Base-by-base conservation (phyloP, 2,797 vertebrate species). In the Toxotes lorentzi region DNA sequence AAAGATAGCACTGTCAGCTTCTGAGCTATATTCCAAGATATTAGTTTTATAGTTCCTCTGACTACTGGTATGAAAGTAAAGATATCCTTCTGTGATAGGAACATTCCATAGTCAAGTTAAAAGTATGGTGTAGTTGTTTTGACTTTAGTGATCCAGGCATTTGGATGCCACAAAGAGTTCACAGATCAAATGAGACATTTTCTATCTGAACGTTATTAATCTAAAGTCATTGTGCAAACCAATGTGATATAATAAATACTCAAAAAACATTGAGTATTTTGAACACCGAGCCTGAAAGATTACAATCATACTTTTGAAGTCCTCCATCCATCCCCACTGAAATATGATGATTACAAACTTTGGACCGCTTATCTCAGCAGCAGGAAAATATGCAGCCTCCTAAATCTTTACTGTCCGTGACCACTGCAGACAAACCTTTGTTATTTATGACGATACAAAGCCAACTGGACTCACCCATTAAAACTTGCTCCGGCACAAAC, bases 1-100 rank as follows among this genome's bases (percentile, higher is more conserved):
- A 89, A 81, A 86, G 81, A 91, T 78, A 77, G 76, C 45, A 66
- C 78, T 89, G 89, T 91, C 87, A 87, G 73, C 62, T 89, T 89
- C 77, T 76, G 71, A 82, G 82, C 81, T 66, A 86, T 70, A 81
- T 86, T 89, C 77, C 82, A 66, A 85, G 80, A 85, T 85, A 77
- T 90, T 88, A 93, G 82, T 91, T 86, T 84, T 79, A 86, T 86
- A 70, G 65, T 85, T 88, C 65, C 69, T 86, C 54, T 78, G 75
- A 61, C 69, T 78, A 27, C 56, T 60, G 69, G 60, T 85, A 68
- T 84, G 56, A 90, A 91, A 82, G 74, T 84, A 67, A 90, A 75
- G 84, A 79, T 84, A 89, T 86, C 67, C 73, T 47, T 62, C 58
- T 85, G 73, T 88, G 84, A 90, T 89, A 78, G 82, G 70, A 40